A percentile compares a stretch with the other conserved stretches of the same genome.
These are phyloP conservation scores for Acleris cristana DNA, from an alignment of 2,888 invertebrate genomes.

Conservation along the genomic window DNA sequence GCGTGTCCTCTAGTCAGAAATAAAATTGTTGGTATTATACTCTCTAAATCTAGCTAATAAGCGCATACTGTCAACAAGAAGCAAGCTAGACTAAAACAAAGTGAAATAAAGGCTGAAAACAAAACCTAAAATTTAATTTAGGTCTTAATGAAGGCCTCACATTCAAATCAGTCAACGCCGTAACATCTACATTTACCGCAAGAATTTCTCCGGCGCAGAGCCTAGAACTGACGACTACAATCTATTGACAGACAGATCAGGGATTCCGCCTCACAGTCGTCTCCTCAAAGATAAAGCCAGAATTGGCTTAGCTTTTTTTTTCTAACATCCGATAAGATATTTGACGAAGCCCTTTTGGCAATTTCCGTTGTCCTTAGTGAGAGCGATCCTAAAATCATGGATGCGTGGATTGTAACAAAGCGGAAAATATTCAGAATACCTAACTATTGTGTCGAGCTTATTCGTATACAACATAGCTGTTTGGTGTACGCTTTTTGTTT, in stretches of 20 bases:
- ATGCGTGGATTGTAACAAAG: constrained; percentile 42
- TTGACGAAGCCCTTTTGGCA: constrained; percentile 59
- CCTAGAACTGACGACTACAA: constrained; percentile 17
- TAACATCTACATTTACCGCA: no score
- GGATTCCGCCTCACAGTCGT: constrained; percentile 9
- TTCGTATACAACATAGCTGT: constrained; percentile 9
- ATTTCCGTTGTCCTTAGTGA: constrained; percentile 50
- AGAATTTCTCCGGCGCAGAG: background rate
- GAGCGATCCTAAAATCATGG: constrained; percentile 46
- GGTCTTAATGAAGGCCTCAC: no score
- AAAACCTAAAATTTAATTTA: no score
- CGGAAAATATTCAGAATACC: constrained; percentile 23
- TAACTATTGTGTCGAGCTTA: constrained; percentile 19
- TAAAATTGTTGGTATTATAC: no score
- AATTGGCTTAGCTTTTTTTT: constrained; percentile 42
- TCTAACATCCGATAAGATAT: constrained; percentile 56
- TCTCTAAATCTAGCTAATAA: no score
- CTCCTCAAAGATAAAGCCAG: constrained; percentile 47
- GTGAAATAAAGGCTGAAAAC: no score
- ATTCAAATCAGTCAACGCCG: no score
- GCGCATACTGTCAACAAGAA: no score
- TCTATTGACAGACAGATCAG: constrained; percentile 34
- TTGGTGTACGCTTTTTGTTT: no score
- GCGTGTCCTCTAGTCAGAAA: no score
- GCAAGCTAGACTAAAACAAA: no score